These are phyloP conservation scores for Pseudocheirus occidentalis DNA, from an alignment of 2,797 vertebrate genomes.

Conservation along the genomic window DNA sequence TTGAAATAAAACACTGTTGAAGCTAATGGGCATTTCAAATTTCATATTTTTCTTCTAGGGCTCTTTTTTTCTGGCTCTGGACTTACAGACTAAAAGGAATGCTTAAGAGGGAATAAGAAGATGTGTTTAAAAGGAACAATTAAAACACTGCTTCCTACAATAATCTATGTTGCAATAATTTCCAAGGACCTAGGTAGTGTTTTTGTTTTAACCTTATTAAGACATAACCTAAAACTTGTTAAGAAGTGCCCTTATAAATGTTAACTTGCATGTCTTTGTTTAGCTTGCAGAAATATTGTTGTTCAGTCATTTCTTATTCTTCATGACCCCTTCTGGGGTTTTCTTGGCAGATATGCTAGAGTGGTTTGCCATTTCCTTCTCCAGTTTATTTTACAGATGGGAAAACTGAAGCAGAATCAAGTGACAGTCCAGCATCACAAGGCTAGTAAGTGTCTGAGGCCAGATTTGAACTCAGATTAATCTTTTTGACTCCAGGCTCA, in stretches of 20 bases:
- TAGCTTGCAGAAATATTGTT: too few species aligned
- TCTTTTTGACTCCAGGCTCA: too few species aligned
- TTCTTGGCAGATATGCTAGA: too few species aligned
- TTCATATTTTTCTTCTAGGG: background rate
- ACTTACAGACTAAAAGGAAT: background rate
- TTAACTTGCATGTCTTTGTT: background rate
- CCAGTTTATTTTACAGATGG: too few species aligned
- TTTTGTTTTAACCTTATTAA: background rate
- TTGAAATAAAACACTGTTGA: background rate
- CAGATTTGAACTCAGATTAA: too few species aligned
- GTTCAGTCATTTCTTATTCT: too few species aligned
- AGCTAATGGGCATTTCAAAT: background rate
- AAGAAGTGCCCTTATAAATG: background rate
- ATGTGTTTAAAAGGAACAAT: background rate
- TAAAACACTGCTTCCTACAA: background rate
- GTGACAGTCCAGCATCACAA: too few species aligned
- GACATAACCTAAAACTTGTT: background rate
- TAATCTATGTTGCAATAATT: background rate
- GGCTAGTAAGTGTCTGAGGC: too few species aligned
- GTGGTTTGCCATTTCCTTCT: too few species aligned
- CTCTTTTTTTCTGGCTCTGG: background rate
- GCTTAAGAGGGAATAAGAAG: background rate
- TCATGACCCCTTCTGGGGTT: too few species aligned
- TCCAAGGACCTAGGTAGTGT: background rate
- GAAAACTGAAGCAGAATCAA: too few species aligned